Conservation (phyloP, 2,888 invertebrate genomes). For the Monochamus alternatus region DNA sequence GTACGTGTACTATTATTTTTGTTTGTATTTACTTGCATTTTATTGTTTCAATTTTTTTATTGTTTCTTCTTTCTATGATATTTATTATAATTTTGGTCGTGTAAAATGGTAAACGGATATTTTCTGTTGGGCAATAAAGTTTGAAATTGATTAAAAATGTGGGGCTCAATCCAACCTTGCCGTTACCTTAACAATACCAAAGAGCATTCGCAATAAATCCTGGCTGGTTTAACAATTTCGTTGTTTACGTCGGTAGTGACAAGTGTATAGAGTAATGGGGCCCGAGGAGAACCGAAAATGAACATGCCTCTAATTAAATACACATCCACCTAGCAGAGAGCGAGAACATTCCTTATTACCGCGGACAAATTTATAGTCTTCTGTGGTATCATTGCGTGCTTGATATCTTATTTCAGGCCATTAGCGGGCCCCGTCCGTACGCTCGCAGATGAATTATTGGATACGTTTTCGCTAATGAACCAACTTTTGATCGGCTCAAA, state of each 20-base stretch:
- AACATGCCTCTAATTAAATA: constrained; percentile 50
- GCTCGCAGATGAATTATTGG: constrained; percentile 68
- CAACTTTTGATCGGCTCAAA: constrained; percentile 68
- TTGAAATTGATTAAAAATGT: too few relatives aligned
- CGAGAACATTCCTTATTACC: constrained; percentile 65
- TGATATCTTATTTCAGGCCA: constrained; percentile 72
- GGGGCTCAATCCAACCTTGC: too few relatives aligned
- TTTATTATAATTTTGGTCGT: too few relatives aligned
- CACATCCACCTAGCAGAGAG: constrained; percentile 42
- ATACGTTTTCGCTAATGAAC: constrained; percentile 71
- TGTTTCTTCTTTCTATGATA: too few relatives aligned
- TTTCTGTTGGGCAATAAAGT: too few relatives aligned
- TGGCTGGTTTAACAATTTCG: not conserved
- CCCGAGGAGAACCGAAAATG: constrained; percentile 38
- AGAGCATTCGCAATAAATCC: not conserved
- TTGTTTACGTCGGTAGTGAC: constrained; percentile 35
- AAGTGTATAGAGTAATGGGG: constrained; percentile 39
- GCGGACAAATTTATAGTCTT: constrained; percentile 67
- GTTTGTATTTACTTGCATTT: too few relatives aligned
- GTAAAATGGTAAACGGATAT: too few relatives aligned
- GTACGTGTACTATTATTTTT: too few relatives aligned
- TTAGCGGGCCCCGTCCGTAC: constrained; percentile 66
- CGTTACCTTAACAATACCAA: too few relatives aligned
- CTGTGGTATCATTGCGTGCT: constrained; percentile 70
- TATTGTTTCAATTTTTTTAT: too few relatives aligned